phyloP scores from a whole-genome alignment of 2,113 vertebrate species.

The Rhineura floridana region DNA sequence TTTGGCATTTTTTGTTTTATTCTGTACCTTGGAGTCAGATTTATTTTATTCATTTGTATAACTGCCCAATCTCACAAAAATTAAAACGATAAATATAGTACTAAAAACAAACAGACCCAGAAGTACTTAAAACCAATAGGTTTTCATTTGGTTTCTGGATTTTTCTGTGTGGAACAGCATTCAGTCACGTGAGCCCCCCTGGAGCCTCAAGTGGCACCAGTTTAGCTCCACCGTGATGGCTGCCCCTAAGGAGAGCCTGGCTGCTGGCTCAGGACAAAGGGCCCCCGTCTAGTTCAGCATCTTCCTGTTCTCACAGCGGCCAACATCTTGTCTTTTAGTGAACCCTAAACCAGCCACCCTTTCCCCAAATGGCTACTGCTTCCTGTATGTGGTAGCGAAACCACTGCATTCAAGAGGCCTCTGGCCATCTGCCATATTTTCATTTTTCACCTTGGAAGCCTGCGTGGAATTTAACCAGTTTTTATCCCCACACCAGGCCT shows the following conservation, averaged over 20 bases:
- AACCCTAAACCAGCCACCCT: too few relatives aligned
- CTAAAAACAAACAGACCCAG: too few relatives aligned
- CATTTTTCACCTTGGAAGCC: not conserved
- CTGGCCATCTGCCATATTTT: not conserved
- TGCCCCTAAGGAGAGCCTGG: not conserved
- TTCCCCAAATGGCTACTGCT: conserved; percentile 14
- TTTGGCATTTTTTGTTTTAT: not conserved
- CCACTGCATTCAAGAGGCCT: not conserved
- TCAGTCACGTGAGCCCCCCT: not conserved
- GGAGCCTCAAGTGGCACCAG: not conserved
- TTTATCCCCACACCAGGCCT: not conserved
- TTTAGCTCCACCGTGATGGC: not conserved
- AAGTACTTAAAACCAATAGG: too few relatives aligned
- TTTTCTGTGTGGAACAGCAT: not conserved
- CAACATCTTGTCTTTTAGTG: not conserved
- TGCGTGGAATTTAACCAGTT: not conserved
- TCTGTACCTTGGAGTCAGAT: not conserved
- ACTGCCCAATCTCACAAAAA: not conserved
- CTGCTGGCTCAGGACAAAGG: too few relatives aligned
- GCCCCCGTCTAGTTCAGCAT: too few relatives aligned
- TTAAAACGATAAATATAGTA: not conserved
- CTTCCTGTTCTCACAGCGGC: not conserved
- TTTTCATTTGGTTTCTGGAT: not conserved
- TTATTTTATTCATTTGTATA: not conserved
- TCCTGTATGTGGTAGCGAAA: not conserved